Evolutionary conservation across 2,113 vertebrate genomes (phyloP).

Genomic region (Nibea coibor): DNA sequence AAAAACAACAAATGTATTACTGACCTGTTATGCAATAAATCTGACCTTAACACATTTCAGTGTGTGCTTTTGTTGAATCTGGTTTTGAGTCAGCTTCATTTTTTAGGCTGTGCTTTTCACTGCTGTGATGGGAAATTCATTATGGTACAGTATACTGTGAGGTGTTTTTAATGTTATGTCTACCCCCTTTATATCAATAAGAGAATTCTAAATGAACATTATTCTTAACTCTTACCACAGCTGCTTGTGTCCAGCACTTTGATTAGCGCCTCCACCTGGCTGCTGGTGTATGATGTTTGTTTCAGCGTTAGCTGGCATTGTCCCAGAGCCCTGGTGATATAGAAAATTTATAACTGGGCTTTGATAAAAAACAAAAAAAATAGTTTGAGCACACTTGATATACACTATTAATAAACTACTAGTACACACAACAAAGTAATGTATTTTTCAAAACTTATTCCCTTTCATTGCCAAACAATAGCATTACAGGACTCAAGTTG

Average conservation of each 20-base stretch:
- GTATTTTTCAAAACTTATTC: neutral
- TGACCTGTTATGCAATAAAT: neutral
- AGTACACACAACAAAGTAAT: neutral
- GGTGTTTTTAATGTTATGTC: neutral
- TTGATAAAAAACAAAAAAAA: neutral
- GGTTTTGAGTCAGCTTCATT: neutral
- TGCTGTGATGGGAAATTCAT: too few species aligned
- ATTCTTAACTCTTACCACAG: neutral
- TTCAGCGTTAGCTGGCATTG: neutral
- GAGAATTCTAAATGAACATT: neutral
- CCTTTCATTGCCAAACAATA: neutral
- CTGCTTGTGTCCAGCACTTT: neutral
- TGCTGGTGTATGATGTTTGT: neutral
- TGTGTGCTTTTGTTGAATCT: neutral
- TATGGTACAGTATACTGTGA: too few species aligned
- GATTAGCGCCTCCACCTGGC: neutral
- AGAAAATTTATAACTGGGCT: neutral
- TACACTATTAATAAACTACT: neutral
- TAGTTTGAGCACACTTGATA: neutral
- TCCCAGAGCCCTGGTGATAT: neutral
- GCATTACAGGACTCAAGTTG: neutral
- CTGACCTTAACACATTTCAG: too few species aligned
- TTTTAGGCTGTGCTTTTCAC: neutral
- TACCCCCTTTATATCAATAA: neutral
- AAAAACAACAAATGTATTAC: neutral